Percentiles rank a stretch among this genome's conserved stretches.
phyloP scores from a whole-genome alignment of 2,113 vertebrate genomes.

The Mesembrinibis cayennensis region DNA sequence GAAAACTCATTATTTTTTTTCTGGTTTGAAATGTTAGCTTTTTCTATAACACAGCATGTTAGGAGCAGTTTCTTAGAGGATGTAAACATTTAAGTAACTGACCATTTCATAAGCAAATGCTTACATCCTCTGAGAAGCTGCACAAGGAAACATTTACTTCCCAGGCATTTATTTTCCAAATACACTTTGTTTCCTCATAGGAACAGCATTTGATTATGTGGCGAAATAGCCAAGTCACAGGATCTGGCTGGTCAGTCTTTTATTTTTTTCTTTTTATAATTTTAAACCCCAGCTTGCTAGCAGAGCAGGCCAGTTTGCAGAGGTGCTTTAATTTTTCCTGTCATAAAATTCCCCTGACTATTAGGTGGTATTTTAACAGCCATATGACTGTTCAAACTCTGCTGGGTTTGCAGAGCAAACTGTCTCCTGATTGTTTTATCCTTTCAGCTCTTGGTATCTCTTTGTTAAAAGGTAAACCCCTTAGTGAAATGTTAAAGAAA shows the following conservation, averaged over 20 bases:
- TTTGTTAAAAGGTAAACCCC: slow-evolving; percentile 68
- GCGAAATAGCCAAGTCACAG: neutral
- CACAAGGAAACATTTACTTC: neutral
- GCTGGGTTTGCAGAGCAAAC: slow-evolving; percentile 50
- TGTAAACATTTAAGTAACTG: neutral
- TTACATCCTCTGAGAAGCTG: neutral
- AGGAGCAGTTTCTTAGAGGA: neutral
- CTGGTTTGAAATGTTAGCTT: neutral
- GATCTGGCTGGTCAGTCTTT: neutral
- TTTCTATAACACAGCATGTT: neutral
- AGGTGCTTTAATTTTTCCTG: neutral
- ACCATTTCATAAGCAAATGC: neutral
- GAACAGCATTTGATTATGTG: neutral
- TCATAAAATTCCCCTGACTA: neutral
- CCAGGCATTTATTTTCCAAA: neutral
- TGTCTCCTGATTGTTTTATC: slow-evolving; percentile 52
- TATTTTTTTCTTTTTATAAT: neutral
- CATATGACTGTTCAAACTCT: neutral
- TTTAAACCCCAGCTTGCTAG: neutral
- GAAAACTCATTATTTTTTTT: neutral
- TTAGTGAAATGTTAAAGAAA: slow-evolving; percentile 55
- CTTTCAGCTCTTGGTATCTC: slow-evolving; percentile 40
- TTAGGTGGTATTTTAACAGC: slow-evolving; percentile 38
- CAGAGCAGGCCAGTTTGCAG: neutral
- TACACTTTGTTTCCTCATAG: neutral